Evolutionary conservation across 1,140 invertebrate genomes (phyloP).

Genomic region (Kradibia gibbosae): DNA sequence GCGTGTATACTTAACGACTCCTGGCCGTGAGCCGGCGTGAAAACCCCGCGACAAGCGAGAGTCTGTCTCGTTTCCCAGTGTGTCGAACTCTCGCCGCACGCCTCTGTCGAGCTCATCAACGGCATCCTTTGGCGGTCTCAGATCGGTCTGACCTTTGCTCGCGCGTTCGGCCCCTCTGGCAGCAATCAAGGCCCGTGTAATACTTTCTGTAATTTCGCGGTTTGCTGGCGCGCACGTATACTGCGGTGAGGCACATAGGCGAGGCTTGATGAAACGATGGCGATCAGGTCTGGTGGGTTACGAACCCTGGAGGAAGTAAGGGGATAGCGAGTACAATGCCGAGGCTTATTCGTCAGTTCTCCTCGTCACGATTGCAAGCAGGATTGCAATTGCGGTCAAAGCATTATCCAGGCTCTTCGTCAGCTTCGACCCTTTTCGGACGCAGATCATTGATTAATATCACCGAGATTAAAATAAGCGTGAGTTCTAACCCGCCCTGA

Average conservation of each 20-base stretch:
- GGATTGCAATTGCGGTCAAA: constrained; percentile 20
- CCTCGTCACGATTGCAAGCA: neutral
- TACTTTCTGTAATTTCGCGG: constrained; percentile 41
- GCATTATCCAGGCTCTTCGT: constrained; percentile 12
- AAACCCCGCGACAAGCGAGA: too few species aligned
- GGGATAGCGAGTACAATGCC: neutral
- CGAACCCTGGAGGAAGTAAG: constrained; percentile 36
- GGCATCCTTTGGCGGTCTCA: neutral
- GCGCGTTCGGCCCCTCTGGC: neutral
- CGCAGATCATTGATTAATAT: constrained; percentile 30
- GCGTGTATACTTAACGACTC: too few species aligned
- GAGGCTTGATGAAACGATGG: constrained; percentile 43
- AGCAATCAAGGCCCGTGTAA: neutral
- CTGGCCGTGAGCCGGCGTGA: too few species aligned
- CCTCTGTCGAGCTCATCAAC: neutral
- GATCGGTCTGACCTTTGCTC: constrained; percentile 4
- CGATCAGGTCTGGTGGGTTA: too few species aligned
- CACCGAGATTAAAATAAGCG: neutral
- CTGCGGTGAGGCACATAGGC: constrained; percentile 13
- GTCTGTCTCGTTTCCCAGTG: neutral
- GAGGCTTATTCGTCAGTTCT: neutral
- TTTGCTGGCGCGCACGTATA: constrained; percentile 20
- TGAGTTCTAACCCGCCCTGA: neutral
- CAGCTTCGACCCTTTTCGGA: neutral
- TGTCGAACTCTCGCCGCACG: neutral